Evolutionary conservation across 2,797 vertebrate genomes (phyloP).

Genomic region (Muscicapa comitata): DNA sequence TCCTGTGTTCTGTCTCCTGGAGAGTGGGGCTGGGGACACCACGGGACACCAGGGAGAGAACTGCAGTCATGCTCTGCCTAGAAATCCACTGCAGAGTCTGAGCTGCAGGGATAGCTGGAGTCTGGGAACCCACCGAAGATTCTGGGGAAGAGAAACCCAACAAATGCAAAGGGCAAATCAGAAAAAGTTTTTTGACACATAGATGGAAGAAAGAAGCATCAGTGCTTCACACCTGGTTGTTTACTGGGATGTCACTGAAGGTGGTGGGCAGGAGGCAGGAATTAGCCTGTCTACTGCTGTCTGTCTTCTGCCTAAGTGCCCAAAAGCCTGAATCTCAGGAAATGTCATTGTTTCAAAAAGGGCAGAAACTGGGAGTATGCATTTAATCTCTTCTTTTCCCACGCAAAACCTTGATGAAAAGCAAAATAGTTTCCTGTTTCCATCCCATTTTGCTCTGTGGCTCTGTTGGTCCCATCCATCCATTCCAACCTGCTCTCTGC

Average conservation of each 20-base stretch:
- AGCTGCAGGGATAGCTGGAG: neutral
- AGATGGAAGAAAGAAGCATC: neutral
- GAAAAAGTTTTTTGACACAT: neutral
- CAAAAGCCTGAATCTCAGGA: neutral
- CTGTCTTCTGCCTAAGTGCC: neutral
- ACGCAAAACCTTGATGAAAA: neutral
- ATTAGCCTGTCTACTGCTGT: neutral
- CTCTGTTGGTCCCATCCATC: neutral
- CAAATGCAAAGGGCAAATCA: neutral
- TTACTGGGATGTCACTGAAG: neutral
- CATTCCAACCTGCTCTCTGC: neutral
- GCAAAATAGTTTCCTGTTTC: neutral
- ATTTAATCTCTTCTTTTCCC: neutral
- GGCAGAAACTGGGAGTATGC: neutral
- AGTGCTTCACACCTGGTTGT: neutral
- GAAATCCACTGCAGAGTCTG: neutral
- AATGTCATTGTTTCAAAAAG: neutral
- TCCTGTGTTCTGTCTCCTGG: neutral
- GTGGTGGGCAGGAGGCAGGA: neutral
- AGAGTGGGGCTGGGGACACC: neutral
- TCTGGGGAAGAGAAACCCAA: fast-evolving
- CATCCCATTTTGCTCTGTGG: fast-evolving
- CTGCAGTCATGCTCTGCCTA: neutral
- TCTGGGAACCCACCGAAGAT: neutral
- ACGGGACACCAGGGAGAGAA: fast-evolving